Conservation (phyloP, 2,797 vertebrate species). For the Falco concolor region DNA sequence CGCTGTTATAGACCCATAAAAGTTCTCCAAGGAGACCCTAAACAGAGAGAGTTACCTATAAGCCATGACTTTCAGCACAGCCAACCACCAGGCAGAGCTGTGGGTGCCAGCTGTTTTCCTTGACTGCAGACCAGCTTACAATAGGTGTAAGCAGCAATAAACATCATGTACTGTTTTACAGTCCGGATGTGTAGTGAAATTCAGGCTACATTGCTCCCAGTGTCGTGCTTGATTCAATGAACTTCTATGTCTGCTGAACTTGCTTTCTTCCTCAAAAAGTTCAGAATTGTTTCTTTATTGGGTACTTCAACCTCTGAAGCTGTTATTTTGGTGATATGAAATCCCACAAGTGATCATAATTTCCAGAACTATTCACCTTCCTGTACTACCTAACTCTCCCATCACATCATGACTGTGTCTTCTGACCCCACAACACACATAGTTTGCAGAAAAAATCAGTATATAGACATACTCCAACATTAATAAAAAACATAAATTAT, state of each 20-base stretch:
- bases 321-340: neutral
- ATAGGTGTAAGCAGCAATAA: neutral
- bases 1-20: neutral
- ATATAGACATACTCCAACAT: neutral
- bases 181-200: neutral
- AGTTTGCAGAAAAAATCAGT: neutral
- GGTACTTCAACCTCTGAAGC: neutral
- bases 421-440: neutral
- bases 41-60: neutral
- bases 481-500: neutral
- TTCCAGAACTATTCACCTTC: neutral
- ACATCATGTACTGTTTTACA: neutral
- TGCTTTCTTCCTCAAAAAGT: neutral
- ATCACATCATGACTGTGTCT: neutral
- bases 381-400: neutral
- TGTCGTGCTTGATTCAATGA: neutral
- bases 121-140: neutral
- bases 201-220: neutral
- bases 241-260: neutral
- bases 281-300: neutral
- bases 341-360: neutral
- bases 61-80: neutral
- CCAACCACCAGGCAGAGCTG: neutral
- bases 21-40: neutral
- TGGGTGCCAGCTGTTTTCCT: neutral